Evolutionary conservation across 1,140 invertebrate genomes (phyloP).

Genomic region (Tachypleus tridentatus): DNA sequence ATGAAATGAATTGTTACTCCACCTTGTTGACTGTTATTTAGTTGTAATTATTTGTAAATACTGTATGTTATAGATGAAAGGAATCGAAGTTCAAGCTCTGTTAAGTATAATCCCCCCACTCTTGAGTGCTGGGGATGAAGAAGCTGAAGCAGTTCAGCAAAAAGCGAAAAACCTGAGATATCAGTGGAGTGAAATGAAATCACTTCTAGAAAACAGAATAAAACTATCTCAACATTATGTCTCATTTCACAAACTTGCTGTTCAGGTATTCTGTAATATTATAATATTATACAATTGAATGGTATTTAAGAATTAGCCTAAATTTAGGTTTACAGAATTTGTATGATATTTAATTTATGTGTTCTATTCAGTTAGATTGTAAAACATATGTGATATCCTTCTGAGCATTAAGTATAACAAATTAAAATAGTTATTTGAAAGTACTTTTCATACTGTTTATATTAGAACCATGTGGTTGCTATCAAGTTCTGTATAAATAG

Average conservation of each 20-base stretch:
- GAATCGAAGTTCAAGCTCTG: constrained; percentile 50
- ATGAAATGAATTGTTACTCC: not conserved
- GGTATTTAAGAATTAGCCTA: too few species aligned
- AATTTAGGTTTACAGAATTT: too few species aligned
- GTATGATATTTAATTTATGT: too few species aligned
- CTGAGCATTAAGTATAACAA: too few species aligned
- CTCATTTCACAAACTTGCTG: constrained; percentile 56
- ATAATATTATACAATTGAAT: too few species aligned
- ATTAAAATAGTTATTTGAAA: too few species aligned
- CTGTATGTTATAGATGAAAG: constrained; percentile 42
- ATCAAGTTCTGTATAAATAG: too few species aligned
- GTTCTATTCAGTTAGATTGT: too few species aligned
- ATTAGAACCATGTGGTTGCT: too few species aligned
- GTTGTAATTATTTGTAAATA: constrained; percentile 1
- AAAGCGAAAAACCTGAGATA: constrained; percentile 48
- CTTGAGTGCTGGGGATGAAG: constrained; percentile 50
- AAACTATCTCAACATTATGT: constrained; percentile 48
- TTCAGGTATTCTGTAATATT: constrained; percentile 33
- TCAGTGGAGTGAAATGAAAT: constrained; percentile 51
- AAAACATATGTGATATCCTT: too few species aligned
- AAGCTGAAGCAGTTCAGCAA: constrained; percentile 46
- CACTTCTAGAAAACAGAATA: constrained; percentile 48
- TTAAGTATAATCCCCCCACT: constrained; percentile 49
- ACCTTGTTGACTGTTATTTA: not conserved
- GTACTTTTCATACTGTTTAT: too few species aligned